Evolutionary conservation across 1,140 invertebrate genomes (phyloP).

Genomic region (Agrilus planipennis): DNA sequence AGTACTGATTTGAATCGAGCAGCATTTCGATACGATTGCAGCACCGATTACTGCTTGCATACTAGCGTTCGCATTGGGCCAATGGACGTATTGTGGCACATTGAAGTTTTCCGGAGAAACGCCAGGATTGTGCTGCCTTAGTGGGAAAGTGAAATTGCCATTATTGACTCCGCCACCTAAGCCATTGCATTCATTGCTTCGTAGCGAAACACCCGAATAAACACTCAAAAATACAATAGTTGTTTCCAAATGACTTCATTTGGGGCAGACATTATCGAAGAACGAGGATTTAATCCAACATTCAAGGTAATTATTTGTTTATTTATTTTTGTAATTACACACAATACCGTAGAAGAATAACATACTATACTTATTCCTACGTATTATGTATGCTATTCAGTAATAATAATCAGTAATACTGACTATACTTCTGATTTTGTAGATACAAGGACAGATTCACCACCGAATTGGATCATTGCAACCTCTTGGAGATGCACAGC

Average conservation of each 20-base stretch:
- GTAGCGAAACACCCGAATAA: constrained; percentile 29
- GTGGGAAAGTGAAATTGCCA: constrained; percentile 29
- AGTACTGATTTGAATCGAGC: constrained; percentile 22
- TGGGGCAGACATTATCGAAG: constrained; percentile 19
- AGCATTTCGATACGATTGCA: constrained; percentile 30
- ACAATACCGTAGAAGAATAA: neutral
- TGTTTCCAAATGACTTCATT: constrained; percentile 35
- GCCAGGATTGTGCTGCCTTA: constrained; percentile 32
- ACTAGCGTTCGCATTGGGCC: constrained; percentile 24
- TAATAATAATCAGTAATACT: neutral
- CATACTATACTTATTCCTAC: neutral
- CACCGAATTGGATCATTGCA: constrained; percentile 26
- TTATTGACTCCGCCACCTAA: constrained; percentile 18
- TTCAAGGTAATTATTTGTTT: too few species aligned
- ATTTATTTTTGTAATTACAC: constrained; percentile 11
- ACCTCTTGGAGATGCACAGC: constrained; percentile 15
- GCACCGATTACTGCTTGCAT: constrained; percentile 29
- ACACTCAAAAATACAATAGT: constrained; percentile 30
- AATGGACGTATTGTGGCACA: constrained; percentile 31
- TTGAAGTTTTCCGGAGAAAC: constrained; percentile 32
- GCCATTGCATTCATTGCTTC: constrained; percentile 27
- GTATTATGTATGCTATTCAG: neutral
- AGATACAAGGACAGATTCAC: constrained; percentile 34
- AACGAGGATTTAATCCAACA: constrained; percentile 24
- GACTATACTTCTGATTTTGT: neutral